phyloP scores from a whole-genome alignment of 2,888 invertebrate genomes.

The Netelia melanura region DNA sequence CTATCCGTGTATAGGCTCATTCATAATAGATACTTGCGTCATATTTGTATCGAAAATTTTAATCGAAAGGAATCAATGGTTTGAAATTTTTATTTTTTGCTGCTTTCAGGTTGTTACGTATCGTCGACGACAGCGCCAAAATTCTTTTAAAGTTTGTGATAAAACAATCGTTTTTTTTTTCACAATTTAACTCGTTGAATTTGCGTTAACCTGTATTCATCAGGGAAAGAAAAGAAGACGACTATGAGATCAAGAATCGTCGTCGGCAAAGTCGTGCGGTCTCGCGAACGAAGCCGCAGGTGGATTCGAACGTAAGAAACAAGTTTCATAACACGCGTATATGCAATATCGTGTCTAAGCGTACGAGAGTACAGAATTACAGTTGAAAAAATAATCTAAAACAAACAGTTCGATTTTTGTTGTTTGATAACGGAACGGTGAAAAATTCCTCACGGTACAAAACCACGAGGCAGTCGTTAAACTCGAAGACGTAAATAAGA shows the following conservation, averaged over 20 bases:
- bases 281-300: slow-evolving; percentile 73
- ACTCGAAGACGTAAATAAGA: slow-evolving; percentile 13
- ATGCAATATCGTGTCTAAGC: slow-evolving; percentile 5
- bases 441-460: slow-evolving; percentile 2
- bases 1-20: neutral
- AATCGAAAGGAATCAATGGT: neutral
- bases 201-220: slow-evolving; percentile 1
- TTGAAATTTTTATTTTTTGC: too few relatives aligned
- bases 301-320: slow-evolving; percentile 69
- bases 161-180: neutral
- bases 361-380: neutral
- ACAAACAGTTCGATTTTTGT: slow-evolving; percentile 50
- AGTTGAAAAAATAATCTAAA: slow-evolving; percentile 22
- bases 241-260: slow-evolving; percentile 17
- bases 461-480: neutral
- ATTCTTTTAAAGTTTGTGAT: too few relatives aligned
- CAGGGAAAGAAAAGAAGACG: slow-evolving; percentile 26
- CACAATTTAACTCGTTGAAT: too few relatives aligned
- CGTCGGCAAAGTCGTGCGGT: slow-evolving; percentile 74
- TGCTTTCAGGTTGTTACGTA: too few relatives aligned
- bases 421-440: slow-evolving; percentile 48
- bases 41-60: neutral
- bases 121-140: too few relatives aligned
- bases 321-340: slow-evolving; percentile 64
- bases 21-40: neutral